phyloP scores from a whole-genome alignment of 1,140 invertebrate genomes.

The Drosophila auraria region DNA sequence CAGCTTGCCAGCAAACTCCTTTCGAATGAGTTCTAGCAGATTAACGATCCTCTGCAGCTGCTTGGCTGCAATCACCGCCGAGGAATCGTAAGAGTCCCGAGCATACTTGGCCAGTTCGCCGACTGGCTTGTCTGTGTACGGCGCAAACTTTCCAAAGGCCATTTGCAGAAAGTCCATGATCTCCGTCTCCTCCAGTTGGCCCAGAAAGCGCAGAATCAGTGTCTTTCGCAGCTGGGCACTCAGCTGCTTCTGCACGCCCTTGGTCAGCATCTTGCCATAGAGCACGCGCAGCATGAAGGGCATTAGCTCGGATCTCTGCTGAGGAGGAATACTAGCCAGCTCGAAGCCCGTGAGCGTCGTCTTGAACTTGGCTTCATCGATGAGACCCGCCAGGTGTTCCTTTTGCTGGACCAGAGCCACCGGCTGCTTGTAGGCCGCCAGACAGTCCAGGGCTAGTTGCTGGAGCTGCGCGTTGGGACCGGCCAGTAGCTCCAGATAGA shows the following conservation, averaged over 20 bases:
- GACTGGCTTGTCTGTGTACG: constrained; percentile 87
- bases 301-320: constrained; percentile 91
- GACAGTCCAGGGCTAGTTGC: constrained; percentile 93
- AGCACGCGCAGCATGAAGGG: constrained; percentile 94
- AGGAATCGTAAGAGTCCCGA: constrained; percentile 8
- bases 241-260: constrained; percentile 90
- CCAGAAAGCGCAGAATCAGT: constrained; percentile 93
- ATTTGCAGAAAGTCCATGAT: constrained; percentile 92
- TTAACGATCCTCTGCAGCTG: constrained; percentile 92
- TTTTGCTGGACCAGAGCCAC: constrained; percentile 90
- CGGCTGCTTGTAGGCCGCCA: constrained; percentile 93
- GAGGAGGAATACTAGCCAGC: constrained; percentile 88
- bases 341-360: constrained; percentile 92
- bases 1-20: constrained; percentile 93
- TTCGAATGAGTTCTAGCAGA: constrained; percentile 92
- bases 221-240: constrained; percentile 89
- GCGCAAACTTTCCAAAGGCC: constrained; percentile 91
- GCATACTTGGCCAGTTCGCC: constrained; percentile 58
- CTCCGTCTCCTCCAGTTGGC: constrained; percentile 92
- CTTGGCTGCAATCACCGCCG: constrained; percentile 86
- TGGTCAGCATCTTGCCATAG: constrained; percentile 95
- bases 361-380: constrained; percentile 95
- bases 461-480: constrained; percentile 92
- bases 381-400: constrained; percentile 90
- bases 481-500: constrained; percentile 92